Conservation (phyloP, 1,140 invertebrate species). For the Druon quercuslanigerum region DNA sequence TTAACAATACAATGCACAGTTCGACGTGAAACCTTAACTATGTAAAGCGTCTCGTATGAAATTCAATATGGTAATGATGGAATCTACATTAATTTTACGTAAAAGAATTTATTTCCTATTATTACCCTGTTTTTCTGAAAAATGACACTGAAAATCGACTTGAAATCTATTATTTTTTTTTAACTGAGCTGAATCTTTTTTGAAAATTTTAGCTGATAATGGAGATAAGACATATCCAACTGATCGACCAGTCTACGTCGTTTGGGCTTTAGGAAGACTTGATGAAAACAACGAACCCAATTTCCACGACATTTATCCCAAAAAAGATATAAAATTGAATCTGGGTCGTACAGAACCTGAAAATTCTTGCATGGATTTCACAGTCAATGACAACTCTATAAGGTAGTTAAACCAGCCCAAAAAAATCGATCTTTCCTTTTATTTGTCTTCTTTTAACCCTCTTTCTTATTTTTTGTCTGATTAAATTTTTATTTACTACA, state of each 20-base stretch:
- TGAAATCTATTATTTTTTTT: too few relatives aligned
- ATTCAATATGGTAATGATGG: too few relatives aligned
- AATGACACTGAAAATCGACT: too few relatives aligned
- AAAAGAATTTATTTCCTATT: too few relatives aligned
- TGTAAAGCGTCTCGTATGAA: too few relatives aligned
- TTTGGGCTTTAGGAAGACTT: conserved; percentile 91
- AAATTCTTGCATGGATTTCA: conserved; percentile 84
- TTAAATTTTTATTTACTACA: conserved; percentile 36
- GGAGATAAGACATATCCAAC: conserved; percentile 86
- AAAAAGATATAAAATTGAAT: conserved; percentile 81
- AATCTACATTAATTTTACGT: too few relatives aligned
- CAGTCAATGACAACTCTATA: conserved; percentile 67
- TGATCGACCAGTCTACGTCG: conserved; percentile 81
- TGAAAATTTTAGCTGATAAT: conserved; percentile 78
- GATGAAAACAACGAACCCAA: conserved; percentile 87
- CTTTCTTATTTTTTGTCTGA: background rate
- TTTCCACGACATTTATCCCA: conserved; percentile 89
- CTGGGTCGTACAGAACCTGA: conserved; percentile 80
- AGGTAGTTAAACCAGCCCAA: conserved; percentile 50
- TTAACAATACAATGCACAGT: too few relatives aligned
- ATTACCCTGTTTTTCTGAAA: too few relatives aligned
- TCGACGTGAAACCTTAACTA: too few relatives aligned
- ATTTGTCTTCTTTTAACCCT: too few relatives aligned
- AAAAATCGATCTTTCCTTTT: too few relatives aligned
- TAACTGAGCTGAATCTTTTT: conserved; percentile 19